Evolutionary conservation across 2,113 vertebrate genomes (phyloP).

Genomic region (Apodemus sylvaticus): DNA sequence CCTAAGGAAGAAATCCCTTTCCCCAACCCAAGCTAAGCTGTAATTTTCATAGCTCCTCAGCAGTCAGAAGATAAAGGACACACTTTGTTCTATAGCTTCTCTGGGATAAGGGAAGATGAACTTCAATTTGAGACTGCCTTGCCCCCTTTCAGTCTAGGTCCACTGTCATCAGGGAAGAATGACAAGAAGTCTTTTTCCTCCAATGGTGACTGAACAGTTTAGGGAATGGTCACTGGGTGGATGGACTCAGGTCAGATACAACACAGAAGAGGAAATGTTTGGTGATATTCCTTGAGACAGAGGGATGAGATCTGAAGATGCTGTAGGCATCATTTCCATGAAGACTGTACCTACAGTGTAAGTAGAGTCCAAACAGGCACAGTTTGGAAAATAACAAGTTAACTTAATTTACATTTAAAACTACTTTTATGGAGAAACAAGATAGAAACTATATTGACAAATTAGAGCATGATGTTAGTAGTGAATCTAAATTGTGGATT

Average conservation of each 20-base stretch:
- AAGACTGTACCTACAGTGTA: background rate
- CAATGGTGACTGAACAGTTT: no score
- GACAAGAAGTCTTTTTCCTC: background rate
- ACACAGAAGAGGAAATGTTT: background rate
- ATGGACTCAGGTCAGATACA: background rate
- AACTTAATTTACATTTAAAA: background rate
- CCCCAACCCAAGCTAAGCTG: background rate
- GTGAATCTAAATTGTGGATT: background rate
- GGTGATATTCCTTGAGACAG: background rate
- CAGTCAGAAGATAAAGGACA: background rate
- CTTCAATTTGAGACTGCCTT: background rate
- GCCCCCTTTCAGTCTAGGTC: background rate
- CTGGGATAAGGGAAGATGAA: background rate
- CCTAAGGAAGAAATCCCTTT: background rate
- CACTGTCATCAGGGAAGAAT: background rate
- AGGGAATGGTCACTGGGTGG: background rate
- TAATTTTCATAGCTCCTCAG: background rate
- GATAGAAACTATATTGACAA: background rate
- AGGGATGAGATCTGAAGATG: background rate
- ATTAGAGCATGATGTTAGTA: background rate
- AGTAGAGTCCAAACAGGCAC: background rate
- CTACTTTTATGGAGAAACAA: background rate
- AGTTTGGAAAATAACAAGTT: background rate
- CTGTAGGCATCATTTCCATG: no score
- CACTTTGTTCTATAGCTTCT: background rate